Percentiles rank a stretch among this genome's conserved stretches.
These are phyloP conservation scores for Brachynemurus nebulosus DNA, from an alignment of 2,888 invertebrate genomes.

Conservation along the genomic window DNA sequence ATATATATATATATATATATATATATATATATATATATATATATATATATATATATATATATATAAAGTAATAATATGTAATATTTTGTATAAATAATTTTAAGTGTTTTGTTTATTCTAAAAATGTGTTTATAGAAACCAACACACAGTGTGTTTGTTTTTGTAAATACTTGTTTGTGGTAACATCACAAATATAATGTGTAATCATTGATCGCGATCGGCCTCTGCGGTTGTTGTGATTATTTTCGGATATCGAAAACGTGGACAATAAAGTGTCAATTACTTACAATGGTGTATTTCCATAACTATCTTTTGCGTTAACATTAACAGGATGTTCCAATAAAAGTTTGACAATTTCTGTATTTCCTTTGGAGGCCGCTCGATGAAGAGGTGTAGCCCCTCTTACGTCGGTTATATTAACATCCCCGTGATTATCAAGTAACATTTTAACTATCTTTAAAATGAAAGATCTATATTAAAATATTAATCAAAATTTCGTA, in stretches of 20 bases:
- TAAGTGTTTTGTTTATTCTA: too few species aligned
- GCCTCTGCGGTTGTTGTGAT: too few species aligned
- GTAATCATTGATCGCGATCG: too few species aligned
- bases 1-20: too few species aligned
- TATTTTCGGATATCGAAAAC: too few species aligned
- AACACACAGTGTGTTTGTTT: too few species aligned
- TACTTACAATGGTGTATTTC: slow-evolving; percentile 61
- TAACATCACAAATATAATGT: too few species aligned
- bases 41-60: too few species aligned
- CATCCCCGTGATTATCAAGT: slow-evolving; percentile 49
- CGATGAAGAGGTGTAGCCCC: slow-evolving; percentile 66
- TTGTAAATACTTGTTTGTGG: too few species aligned
- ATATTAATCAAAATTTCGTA: slow-evolving; percentile 5
- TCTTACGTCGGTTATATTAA: slow-evolving; percentile 51
- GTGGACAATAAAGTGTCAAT: slow-evolving; percentile 6
- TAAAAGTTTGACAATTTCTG: slow-evolving; percentile 50
- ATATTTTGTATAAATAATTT: neutral
- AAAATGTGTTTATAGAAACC: too few species aligned
- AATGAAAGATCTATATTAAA: slow-evolving; percentile 5
- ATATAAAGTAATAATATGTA: too few species aligned
- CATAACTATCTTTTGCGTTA: slow-evolving; percentile 50
- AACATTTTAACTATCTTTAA: slow-evolving; percentile 47
- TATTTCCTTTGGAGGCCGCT: slow-evolving; percentile 63
- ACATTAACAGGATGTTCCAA: slow-evolving; percentile 38
- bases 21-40: too few species aligned